A percentile compares a stretch with the other conserved stretches of the same genome.
These are phyloP conservation scores for Girardinichthys multiradiatus DNA, from an alignment of 2,113 vertebrate genomes.

Conservation along the genomic window DNA sequence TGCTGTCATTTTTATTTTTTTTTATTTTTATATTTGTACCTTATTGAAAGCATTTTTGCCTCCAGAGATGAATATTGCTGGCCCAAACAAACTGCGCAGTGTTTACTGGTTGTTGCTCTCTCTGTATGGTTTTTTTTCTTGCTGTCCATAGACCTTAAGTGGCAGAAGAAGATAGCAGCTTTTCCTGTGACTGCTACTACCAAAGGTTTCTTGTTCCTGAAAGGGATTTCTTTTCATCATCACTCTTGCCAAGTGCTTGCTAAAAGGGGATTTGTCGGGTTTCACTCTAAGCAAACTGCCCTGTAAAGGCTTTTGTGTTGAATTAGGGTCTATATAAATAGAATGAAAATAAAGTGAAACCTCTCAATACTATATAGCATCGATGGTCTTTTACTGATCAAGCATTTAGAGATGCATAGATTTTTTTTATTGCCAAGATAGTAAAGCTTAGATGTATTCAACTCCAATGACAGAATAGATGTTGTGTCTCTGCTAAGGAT, in stretches of 20 bases:
- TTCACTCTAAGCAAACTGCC: conserved; percentile 1
- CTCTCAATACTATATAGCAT: conserved; percentile 5
- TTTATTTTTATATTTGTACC: not conserved
- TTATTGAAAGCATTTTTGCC: not conserved
- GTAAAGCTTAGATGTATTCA: conserved; percentile 52
- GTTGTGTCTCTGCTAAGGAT: conserved; percentile 39
- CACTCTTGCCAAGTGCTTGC: not conserved
- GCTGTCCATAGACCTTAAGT: not conserved
- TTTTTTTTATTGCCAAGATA: conserved; percentile 43
- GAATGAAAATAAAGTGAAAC: conserved; percentile 6
- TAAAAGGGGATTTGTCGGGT: not conserved
- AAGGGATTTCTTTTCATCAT: conserved; percentile 2
- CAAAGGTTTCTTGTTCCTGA: conserved; percentile 5
- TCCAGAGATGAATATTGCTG: not conserved
- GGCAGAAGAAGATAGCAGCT: conserved; percentile 1
- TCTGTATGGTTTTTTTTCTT: not conserved
- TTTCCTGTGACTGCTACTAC: conserved; percentile 1
- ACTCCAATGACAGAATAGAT: conserved; percentile 39
- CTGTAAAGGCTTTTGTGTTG: not conserved
- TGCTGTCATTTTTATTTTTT: not conserved
- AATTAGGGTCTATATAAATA: not conserved
- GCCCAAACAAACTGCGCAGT: not conserved
- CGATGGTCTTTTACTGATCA: conserved; percentile 10
- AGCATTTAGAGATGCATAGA: conserved; percentile 32
- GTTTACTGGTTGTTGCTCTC: not conserved